Base-by-base conservation (phyloP, 2,113 vertebrate genomes). In the Geococcyx californianus region DNA sequence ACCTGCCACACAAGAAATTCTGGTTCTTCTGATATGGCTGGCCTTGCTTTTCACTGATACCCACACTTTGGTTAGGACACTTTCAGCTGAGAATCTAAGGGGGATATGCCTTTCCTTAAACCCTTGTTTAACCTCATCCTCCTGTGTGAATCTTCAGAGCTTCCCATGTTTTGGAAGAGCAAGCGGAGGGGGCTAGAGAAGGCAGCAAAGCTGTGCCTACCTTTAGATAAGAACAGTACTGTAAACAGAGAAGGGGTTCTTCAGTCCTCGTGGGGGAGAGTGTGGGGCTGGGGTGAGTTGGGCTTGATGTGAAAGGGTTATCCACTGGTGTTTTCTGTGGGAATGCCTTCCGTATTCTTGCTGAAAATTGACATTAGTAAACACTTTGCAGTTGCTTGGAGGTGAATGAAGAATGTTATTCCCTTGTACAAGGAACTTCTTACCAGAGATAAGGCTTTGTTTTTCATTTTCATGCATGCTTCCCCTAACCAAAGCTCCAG, bases 181-280 rank as follows among this genome's bases (percentile, higher is more conserved):
- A 24, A 51, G 42, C 15, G 7, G 19, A 38, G 17, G 38, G 60
- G 13, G 29, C 5, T 33, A 6, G 52, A 17, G 17, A 25, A 72
- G 52, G 12, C 19, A 29, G 59, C 29, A n/a, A 15, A 52, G 16
- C 24, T 74, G 31, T 60, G 31, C 11, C 49, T 47, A 24, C 16
- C 31, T 29, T 13, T 23, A 26, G 18, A 26, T 1, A 3, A 2
- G 5, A 49, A 5, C 6, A 4, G 16, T 24, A 14, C 16, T 4
- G 1, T 10, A 13, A 49, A 28, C 33, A 38, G 66, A 80, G 54
- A 49, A 69, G 11, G 8, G 40, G 24, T 9, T 59, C 13, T 28
- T 0, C 0, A 14, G 29, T 18, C 13, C 23, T 10, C 1, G 1
- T 15, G 33, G 77, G 77, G 45, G 40, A 62, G 7, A 55, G 5